Conservation (phyloP, 1,140 invertebrate species). For the Riptortus pedestris region DNA sequence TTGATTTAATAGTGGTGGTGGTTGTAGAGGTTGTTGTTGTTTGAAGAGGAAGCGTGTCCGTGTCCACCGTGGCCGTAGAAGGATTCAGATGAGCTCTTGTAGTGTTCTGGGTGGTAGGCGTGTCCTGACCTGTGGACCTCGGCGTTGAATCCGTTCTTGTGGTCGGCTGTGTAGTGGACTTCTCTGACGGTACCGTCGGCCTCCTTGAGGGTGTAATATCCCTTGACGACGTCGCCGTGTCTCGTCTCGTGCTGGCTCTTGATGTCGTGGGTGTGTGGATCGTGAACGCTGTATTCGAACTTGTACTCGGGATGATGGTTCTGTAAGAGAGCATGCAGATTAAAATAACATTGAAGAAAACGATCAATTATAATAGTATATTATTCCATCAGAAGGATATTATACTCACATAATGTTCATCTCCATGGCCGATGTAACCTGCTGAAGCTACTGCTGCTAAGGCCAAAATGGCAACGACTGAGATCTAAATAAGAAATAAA, state of each 20-base stretch:
- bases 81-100: background rate
- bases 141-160: slow-evolving; percentile 49
- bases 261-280: slow-evolving; percentile 42
- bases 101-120: slow-evolving; percentile 40
- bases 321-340: too few species aligned
- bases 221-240: slow-evolving; percentile 10
- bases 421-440: background rate
- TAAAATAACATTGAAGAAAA: too few species aligned
- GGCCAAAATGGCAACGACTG: background rate
- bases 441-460: background rate
- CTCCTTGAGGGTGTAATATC: slow-evolving; percentile 19
- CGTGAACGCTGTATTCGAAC: slow-evolving; percentile 46
- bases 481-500: too few species aligned
- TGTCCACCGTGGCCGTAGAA: background rate
- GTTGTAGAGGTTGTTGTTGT: background rate
- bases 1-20: slow-evolving; percentile 46
- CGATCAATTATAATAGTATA: too few species aligned
- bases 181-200: slow-evolving; percentile 37
- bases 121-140: slow-evolving; percentile 43
- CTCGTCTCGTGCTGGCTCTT: slow-evolving; percentile 40
- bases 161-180: slow-evolving; percentile 58
- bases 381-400: too few species aligned
- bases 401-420: background rate
- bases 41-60: background rate
- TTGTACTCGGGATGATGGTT: slow-evolving; percentile 38